These are phyloP conservation scores for Meloidogyne chitwoodi DNA, from an alignment of 1,140 invertebrate species.

Conservation along the genomic window DNA sequence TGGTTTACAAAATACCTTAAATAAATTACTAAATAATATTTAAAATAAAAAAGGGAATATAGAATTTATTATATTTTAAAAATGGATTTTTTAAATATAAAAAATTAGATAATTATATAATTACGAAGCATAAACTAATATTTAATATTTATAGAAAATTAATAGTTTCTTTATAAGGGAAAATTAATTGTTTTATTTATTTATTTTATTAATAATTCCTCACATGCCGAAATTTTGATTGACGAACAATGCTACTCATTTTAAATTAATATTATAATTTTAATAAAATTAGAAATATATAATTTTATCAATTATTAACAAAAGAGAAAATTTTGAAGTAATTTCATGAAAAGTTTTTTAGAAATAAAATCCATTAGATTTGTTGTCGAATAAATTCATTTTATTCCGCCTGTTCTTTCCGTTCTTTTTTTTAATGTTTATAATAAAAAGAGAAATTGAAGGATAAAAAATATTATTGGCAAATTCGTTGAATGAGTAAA, in stretches of 20 bases:
- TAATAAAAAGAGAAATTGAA: background rate
- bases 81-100: no score
- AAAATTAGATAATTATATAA: no score
- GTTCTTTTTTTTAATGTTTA: background rate
- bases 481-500: background rate
- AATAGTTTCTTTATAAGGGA: background rate
- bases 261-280: background rate
- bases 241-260: conserved; percentile 41
- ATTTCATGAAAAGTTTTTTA: background rate
- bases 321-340: background rate
- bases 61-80: no score
- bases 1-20: conserved; percentile 86
- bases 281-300: background rate
- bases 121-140: no score
- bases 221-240: conserved; percentile 47
- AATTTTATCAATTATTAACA: background rate
- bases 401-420: background rate
- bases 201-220: background rate
- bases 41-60: background rate
- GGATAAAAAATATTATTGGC: background rate
- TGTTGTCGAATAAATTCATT: background rate
- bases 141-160: no score
- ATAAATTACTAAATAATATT: background rate
- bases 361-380: background rate
- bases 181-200: background rate